Evolutionary conservation across 2,797 vertebrate genomes (phyloP).

Genomic region (Scleropages formosus): DNA sequence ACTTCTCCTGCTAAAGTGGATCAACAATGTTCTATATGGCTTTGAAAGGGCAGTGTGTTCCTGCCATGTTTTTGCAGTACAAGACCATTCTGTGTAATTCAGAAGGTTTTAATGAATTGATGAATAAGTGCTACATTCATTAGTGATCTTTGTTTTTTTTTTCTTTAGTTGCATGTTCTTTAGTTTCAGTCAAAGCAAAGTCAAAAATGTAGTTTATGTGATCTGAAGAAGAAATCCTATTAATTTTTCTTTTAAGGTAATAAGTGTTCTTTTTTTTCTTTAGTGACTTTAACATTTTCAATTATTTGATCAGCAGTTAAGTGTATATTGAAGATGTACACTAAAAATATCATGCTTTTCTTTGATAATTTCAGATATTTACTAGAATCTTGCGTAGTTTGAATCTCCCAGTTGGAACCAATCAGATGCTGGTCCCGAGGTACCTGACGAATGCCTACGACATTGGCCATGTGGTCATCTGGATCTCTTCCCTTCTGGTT

Average conservation of each 20-base stretch:
- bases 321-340: not conserved
- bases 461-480: slow-evolving; percentile 88
- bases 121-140: not conserved
- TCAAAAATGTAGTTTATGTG: no score
- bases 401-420: slow-evolving; percentile 94
- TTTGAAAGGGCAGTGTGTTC: not conserved
- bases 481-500: slow-evolving; percentile 96
- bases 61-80: not conserved
- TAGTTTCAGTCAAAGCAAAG: no score
- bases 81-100: no score
- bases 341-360: not conserved
- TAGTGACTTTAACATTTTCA: not conserved
- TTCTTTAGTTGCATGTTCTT: no score
- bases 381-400: slow-evolving; percentile 92
- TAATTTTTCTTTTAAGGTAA: no score
- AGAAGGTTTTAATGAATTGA: not conserved
- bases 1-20: not conserved
- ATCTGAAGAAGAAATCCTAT: no score
- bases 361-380: slow-evolving; percentile 78
- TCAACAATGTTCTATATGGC: no score
- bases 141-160: not conserved
- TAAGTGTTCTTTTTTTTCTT: no score
- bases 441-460: slow-evolving; percentile 92
- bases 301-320: not conserved
- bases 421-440: slow-evolving; percentile 87